Percentiles rank a stretch among this genome's conserved stretches.
phyloP scores from a whole-genome alignment of 2,797 vertebrate genomes.

The Phylloscopus collybita region DNA sequence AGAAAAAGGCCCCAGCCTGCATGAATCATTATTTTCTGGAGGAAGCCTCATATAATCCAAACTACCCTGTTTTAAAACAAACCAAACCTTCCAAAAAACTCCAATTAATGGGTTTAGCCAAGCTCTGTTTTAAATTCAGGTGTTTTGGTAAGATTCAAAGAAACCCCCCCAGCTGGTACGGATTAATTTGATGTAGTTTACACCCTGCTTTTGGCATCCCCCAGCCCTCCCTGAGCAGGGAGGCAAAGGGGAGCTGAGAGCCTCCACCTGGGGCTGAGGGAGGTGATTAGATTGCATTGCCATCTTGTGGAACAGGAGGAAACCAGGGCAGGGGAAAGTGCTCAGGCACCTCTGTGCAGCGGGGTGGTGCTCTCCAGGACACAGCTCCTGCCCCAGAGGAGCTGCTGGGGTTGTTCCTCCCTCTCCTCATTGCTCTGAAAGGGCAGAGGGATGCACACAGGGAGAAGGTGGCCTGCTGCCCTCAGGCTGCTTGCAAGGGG shows the following conservation, averaged over 20 bases:
- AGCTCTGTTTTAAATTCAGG: background rate
- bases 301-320: constrained; percentile 67
- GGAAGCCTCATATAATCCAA: constrained; percentile 18
- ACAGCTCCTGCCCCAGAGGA: background rate
- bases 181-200: accelerated
- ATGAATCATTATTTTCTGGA: constrained; percentile 43
- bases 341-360: background rate
- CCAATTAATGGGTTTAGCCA: background rate
- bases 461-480: background rate
- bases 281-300: constrained; percentile 57
- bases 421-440: background rate
- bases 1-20: background rate
- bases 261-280: background rate
- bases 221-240: background rate
- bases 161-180: accelerated
- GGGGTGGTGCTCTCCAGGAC: background rate
- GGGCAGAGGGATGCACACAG: background rate
- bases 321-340: background rate
- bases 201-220: background rate
- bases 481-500: background rate
- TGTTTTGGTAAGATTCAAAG: background rate
- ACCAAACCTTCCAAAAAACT: background rate
- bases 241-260: background rate
- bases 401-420: accelerated
- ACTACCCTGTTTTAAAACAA: constrained; percentile 1